Evolutionary conservation across 2,797 vertebrate species (phyloP).

Genomic region (Poecilia gillii): DNA sequence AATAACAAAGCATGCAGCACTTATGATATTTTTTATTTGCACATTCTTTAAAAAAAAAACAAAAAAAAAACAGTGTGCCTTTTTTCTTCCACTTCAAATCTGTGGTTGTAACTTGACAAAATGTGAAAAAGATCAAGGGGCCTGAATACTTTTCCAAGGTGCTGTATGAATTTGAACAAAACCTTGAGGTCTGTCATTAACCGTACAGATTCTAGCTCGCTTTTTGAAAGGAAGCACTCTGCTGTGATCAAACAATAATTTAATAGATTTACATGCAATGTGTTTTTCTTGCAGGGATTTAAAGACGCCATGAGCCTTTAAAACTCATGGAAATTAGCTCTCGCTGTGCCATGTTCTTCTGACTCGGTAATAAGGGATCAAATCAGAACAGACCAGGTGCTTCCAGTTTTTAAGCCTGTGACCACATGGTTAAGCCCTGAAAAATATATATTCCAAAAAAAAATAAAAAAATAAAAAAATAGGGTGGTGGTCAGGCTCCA

Average conservation of each 20-base stretch:
- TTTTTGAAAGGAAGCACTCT: conserved; percentile 30
- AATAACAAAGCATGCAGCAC: neutral
- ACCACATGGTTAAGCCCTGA: conserved; percentile 45
- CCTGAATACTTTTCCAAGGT: neutral
- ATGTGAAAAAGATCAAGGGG: neutral
- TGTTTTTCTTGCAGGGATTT: conserved; percentile 54
- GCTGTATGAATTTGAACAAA: neutral
- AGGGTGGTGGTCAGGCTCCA: conserved; percentile 51
- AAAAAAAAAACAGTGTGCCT: neutral
- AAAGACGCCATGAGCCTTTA: conserved; percentile 55
- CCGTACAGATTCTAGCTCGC: neutral
- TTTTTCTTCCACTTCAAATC: neutral
- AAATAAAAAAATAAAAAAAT: conserved; percentile 34
- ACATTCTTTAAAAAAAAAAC: too few species aligned
- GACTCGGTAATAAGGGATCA: conserved; percentile 55
- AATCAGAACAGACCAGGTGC: conserved; percentile 21
- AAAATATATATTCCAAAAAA: conserved; percentile 13
- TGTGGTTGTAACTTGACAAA: neutral
- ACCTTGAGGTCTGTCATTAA: neutral
- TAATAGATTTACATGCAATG: conserved; percentile 48
- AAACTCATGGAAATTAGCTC: conserved; percentile 67
- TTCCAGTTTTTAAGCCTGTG: conserved; percentile 45
- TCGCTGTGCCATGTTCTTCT: conserved; percentile 46
- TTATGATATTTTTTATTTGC: neutral
- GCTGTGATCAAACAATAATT: conserved; percentile 26